A percentile compares a stretch with the other conserved stretches of the same genome.
Evolutionary conservation across 1,140 invertebrate species (phyloP).

Genomic region (Drosophila quadrilineata): DNA sequence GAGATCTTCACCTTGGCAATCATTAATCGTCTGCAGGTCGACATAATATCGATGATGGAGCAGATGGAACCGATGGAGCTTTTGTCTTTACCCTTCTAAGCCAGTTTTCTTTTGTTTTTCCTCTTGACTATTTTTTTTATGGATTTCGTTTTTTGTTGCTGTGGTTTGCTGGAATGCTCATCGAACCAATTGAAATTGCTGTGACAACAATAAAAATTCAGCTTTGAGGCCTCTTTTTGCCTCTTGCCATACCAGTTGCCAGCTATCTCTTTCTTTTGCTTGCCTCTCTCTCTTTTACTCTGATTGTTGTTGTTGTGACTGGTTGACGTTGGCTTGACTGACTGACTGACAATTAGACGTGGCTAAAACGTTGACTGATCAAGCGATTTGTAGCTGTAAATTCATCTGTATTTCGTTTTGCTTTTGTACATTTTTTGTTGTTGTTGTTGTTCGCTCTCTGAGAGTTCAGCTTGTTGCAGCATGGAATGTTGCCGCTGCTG

Average conservation of each 20-base stretch:
- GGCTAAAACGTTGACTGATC: constrained; percentile 80
- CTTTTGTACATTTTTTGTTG: constrained; percentile 27
- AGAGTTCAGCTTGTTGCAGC: background rate
- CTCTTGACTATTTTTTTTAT: constrained; percentile 2
- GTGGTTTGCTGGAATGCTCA: constrained; percentile 73
- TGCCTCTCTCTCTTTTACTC: background rate
- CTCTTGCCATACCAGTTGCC: background rate
- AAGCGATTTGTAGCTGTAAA: constrained; percentile 81
- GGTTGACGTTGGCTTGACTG: constrained; percentile 43
- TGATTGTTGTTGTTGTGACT: constrained; percentile 1
- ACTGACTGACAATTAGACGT: constrained; percentile 79
- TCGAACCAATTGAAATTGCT: constrained; percentile 81
- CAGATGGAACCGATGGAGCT: too few species aligned
- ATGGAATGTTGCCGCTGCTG: constrained; percentile 48
- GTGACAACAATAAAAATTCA: constrained; percentile 82
- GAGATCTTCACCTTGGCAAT: constrained; percentile 81
- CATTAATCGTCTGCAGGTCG: constrained; percentile 78
- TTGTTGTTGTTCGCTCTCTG: background rate
- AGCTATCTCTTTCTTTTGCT: background rate
- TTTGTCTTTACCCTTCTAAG: constrained; percentile 56
- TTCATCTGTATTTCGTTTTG: constrained; percentile 76
- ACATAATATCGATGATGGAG: constrained; percentile 81
- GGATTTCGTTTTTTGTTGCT: constrained; percentile 16
- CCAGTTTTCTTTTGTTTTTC: constrained; percentile 48
- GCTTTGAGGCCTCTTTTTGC: constrained; percentile 72